phyloP scores from a whole-genome alignment of 2,888 invertebrate genomes.

The Rhagonycha lutea region DNA sequence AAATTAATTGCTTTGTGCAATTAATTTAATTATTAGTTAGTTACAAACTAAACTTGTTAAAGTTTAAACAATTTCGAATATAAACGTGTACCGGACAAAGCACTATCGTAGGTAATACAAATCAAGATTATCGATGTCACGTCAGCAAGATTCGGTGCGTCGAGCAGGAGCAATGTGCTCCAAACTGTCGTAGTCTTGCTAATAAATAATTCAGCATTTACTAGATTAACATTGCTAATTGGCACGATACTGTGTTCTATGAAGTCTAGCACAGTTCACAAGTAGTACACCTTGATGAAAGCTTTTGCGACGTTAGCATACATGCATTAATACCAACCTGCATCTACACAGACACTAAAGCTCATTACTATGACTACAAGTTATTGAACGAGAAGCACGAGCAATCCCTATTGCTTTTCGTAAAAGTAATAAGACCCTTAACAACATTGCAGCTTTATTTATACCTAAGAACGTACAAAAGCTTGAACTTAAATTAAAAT shows the following conservation, averaged over 20 bases:
- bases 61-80: background rate
- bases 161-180: constrained; percentile 10
- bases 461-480: background rate
- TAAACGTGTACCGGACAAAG: constrained; percentile 4
- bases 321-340: background rate
- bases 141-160: constrained; percentile 18
- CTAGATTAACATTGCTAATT: constrained; percentile 30
- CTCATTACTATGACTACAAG: background rate
- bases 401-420: background rate
- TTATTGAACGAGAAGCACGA: background rate
- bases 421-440: background rate
- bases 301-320: background rate
- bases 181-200: constrained; percentile 19
- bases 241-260: constrained; percentile 3
- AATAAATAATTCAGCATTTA: constrained; percentile 29
- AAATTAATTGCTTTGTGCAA: background rate
- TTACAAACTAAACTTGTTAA: background rate
- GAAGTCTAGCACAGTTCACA: background rate
- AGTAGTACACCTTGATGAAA: background rate
- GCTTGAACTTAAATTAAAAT: background rate
- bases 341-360: background rate
- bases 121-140: constrained; percentile 23
- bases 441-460: background rate
- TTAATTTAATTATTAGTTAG: background rate
- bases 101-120: constrained; percentile 17